Conservation (phyloP, 2,888 invertebrate species). For the Magallana nippona region DNA sequence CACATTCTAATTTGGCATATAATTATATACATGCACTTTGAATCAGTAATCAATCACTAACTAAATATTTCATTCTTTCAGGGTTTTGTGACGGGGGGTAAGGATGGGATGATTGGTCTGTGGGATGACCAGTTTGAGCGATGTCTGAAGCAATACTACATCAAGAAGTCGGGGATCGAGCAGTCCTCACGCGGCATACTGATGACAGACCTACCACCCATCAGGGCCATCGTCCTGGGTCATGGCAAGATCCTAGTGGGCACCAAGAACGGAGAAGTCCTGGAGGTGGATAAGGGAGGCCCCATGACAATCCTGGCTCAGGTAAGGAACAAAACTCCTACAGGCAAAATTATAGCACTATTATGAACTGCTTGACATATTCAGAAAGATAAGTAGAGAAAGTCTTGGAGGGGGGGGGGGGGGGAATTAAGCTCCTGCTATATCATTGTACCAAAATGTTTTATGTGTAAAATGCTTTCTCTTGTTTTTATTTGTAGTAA, state of each 20-base stretch:
- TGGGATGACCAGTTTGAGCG: constrained; percentile 80
- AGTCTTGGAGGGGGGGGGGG: too few relatives aligned
- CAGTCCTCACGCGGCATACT: constrained; percentile 73
- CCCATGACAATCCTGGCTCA: constrained; percentile 77
- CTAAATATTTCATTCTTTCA: constrained; percentile 53
- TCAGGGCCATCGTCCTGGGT: constrained; percentile 78
- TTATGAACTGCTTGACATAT: not conserved
- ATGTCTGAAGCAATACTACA: constrained; percentile 78
- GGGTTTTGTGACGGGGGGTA: constrained; percentile 81
- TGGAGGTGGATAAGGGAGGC: constrained; percentile 79
- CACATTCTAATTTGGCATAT: too few relatives aligned
- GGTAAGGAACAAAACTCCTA: constrained; percentile 61
- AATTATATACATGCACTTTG: too few relatives aligned
- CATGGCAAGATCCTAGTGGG: constrained; percentile 80
- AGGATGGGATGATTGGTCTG: constrained; percentile 80
- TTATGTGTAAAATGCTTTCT: too few relatives aligned
- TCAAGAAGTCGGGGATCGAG: constrained; percentile 74
- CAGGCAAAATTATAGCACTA: not conserved
- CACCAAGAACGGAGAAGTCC: constrained; percentile 79
- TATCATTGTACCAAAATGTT: too few relatives aligned
- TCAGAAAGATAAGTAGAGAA: not conserved
- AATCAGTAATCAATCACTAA: not conserved
- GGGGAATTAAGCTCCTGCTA: too few relatives aligned
- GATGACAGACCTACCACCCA: constrained; percentile 73
- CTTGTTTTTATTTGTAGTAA: too few relatives aligned